Evolutionary conservation across 2,888 invertebrate species (phyloP), one percentile per base, ranked within the genome.

Genomic region (Drosophila kanekoi): DNA sequence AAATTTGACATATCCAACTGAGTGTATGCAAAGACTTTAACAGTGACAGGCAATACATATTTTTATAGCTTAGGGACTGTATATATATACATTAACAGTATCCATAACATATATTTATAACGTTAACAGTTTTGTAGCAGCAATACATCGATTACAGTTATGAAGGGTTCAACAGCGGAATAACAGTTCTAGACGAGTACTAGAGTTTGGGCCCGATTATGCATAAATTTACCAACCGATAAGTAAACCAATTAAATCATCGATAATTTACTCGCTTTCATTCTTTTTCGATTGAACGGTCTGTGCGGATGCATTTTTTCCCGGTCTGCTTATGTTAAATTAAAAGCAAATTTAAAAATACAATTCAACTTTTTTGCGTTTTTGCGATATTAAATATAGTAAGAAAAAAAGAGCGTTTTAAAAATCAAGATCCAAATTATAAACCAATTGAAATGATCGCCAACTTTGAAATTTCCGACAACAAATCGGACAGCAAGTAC

Each of bases 401-500:
- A 45, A 28, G 28, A 28, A 49, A 41, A 2, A 16, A 38, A 33
- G 23, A 9, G 44, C 40, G 16, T 41, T 60, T 23, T 14, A n/a
- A 2, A 67, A 56, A 53, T 43, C 56, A 65, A 72, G 28, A 40
- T n/a, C 11, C 45, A 57, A 37, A 38, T 11, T 11, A 47, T 10
- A 54, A 51, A 61, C 53, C 54, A 64, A 53, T 20, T 70, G 79
- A 81, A 69, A 91, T 91, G 89, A 89, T 91, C 79, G 82, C 86
- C 72, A 90, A 90, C 67, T 89, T 89, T 68, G 89, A 89, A 82
- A 90, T 90, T 67, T 77, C 90, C 81, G 93, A 93, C 79, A 93
- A 93, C 69, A 95, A 94, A 89, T 94, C 94, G 87, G 95, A 95
- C 44, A 95, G 95, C 93, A 95, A 94, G 94, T 94, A 90, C 93